Percentiles rank a stretch among this genome's conserved stretches.
Conservation (phyloP, 2,797 vertebrate genomes). For the Sylvilagus floridanus region DNA sequence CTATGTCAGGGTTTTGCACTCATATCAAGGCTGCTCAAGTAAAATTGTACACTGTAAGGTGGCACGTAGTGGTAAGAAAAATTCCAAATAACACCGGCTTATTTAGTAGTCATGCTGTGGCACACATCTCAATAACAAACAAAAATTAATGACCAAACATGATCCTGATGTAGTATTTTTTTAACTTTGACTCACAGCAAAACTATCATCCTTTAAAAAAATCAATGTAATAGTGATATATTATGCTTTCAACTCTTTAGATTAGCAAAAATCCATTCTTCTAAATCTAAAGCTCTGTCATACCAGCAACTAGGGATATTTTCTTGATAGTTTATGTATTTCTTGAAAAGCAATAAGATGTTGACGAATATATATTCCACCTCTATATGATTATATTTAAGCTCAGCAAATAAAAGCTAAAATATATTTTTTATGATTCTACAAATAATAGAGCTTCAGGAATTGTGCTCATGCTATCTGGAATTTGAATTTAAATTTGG, state of each 20-base stretch:
- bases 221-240: background rate
- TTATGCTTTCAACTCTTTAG: background rate
- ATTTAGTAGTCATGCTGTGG: background rate
- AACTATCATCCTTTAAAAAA: background rate
- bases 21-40: background rate
- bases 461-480: background rate
- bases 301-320: background rate
- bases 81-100: background rate
- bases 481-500: constrained; percentile 59
- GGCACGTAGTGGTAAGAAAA: background rate
- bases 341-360: background rate
- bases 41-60: background rate
- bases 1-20: background rate
- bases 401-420: constrained; percentile 11
- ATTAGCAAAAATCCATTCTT: background rate
- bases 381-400: background rate
- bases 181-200: background rate
- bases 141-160: background rate
- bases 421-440: constrained; percentile 14
- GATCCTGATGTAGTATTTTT: background rate
- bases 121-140: background rate
- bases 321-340: constrained; percentile 7
- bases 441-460: background rate
- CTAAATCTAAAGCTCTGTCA: background rate
- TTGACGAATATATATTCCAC: background rate